phyloP scores from a whole-genome alignment of 2,888 invertebrate species.

The Frankliniella intonsa region DNA sequence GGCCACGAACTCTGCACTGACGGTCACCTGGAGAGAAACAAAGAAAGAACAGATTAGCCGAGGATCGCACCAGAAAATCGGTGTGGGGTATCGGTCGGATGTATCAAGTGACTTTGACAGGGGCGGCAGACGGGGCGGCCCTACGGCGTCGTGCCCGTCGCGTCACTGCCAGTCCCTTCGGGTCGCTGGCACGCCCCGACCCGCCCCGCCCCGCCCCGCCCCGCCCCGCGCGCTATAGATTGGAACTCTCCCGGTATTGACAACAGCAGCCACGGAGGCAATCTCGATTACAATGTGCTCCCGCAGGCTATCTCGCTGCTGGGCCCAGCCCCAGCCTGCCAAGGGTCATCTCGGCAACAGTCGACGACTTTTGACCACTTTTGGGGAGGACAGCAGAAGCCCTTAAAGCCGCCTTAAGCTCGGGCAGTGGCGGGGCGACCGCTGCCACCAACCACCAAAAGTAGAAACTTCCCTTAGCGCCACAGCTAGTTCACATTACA shows the following conservation, averaged over 20 bases:
- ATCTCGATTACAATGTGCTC: not conserved
- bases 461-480: no score
- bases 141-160: no score
- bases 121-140: not conserved
- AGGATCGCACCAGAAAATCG: no score
- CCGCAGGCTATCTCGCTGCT: not conserved
- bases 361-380: no score
- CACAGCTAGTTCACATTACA: no score
- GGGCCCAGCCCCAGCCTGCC: not conserved
- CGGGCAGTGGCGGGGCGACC: no score
- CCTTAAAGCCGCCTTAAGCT: no score
- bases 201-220: not conserved
- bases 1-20: not conserved
- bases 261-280: not conserved
- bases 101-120: not conserved
- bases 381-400: no score
- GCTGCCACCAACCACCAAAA: no score
- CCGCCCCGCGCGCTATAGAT: not conserved
- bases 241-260: no score
- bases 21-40: not conserved
- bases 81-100: no score
- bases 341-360: not conserved
- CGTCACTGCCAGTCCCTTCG: no score
- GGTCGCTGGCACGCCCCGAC: not conserved
- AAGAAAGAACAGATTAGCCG: not conserved